A percentile compares a stretch with the other conserved stretches of the same genome.
phyloP scores from a whole-genome alignment of 2,113 vertebrate genomes.

The Sminthopsis crassicaudata region DNA sequence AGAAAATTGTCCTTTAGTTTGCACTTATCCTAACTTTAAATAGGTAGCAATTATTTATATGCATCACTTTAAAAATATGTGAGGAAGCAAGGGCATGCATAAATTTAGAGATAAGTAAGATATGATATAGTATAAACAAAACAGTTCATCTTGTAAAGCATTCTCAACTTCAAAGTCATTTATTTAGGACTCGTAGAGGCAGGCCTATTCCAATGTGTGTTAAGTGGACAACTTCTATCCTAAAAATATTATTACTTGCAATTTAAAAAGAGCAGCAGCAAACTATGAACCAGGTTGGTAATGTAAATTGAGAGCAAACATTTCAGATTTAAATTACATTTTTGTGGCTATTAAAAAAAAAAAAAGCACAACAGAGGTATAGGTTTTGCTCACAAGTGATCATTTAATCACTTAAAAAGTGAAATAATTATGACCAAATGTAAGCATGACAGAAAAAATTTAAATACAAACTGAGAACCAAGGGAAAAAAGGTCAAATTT shows the following conservation, averaged over 20 bases:
- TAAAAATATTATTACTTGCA: conserved; percentile 43
- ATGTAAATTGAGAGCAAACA: conserved; percentile 41
- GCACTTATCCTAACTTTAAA: not conserved
- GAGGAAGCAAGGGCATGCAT: not conserved
- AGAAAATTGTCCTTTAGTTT: conserved; percentile 22
- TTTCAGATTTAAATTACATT: conserved; percentile 52
- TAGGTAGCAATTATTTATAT: not conserved
- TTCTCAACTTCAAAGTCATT: conserved; percentile 60
- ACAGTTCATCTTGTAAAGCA: conserved; percentile 42
- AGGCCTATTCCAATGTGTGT: conserved; percentile 40
- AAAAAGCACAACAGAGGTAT: not conserved
- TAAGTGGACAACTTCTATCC: conserved; percentile 29
- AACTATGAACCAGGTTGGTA: conserved; percentile 19
- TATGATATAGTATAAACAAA: conserved; percentile 31
- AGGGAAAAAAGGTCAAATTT: not conserved
- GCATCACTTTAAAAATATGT: conserved; percentile 5
- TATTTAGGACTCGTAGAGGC: conserved; percentile 21
- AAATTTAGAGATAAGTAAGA: not conserved
- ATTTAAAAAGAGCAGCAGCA: conserved; percentile 38
- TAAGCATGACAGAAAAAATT: not conserved
- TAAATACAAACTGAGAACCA: conserved; percentile 25
- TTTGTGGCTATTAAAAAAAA: conserved; percentile 28
- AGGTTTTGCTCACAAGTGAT: not conserved
- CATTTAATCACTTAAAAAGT: not conserved
- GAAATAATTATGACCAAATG: not conserved